Evolutionary conservation across 2,113 vertebrate genomes (phyloP).

Genomic region (Cololabis saira): DNA sequence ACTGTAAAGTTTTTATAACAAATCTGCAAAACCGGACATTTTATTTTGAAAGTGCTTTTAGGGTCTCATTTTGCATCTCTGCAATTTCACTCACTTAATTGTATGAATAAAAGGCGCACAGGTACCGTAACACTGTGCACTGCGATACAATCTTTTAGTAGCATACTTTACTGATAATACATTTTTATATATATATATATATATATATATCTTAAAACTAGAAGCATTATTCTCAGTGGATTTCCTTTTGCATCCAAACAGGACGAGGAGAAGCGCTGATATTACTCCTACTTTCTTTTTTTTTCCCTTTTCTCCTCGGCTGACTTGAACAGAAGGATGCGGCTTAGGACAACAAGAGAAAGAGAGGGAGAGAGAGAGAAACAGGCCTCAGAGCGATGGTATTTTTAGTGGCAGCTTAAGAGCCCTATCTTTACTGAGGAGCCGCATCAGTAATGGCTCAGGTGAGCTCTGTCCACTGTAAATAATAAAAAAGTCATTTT

Average conservation of each 20-base stretch:
- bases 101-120: constrained; percentile 12
- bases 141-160: neutral
- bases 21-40: neutral
- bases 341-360: constrained; percentile 52
- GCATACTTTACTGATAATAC: no score
- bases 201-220: no score
- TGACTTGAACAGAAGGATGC: constrained; percentile 58
- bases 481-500: constrained; percentile 25
- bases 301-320: neutral
- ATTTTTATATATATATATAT: no score
- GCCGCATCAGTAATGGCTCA: constrained; percentile 16
- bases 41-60: constrained; percentile 51
- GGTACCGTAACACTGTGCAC: neutral
- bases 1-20: no score
- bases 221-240: no score
- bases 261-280: no score
- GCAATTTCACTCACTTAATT: constrained; percentile 22
- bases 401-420: constrained; percentile 70
- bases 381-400: constrained; percentile 58
- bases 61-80: neutral
- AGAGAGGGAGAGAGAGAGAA: no score
- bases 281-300: neutral
- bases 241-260: no score
- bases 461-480: constrained; percentile 22
- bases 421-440: constrained; percentile 48